Evolutionary conservation across 37 sponge, comb jelly and placozoan species (phyloP).

Genomic region (Oopsacas minuta): DNA sequence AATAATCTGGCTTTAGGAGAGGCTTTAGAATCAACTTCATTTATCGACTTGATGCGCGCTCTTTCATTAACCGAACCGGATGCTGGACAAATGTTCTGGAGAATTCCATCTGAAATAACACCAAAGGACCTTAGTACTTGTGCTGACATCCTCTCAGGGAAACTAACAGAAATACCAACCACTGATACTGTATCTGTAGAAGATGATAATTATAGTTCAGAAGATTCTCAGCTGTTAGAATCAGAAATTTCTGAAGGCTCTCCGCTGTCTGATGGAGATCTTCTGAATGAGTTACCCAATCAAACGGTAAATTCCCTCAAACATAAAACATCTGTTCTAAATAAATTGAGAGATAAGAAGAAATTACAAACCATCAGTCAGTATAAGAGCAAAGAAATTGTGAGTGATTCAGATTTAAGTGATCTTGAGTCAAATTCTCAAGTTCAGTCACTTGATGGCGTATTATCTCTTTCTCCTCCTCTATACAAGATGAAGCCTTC

Average conservation of each 20-base stretch:
- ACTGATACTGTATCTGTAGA: not conserved
- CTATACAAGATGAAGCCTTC: not conserved
- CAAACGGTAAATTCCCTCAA: not conserved
- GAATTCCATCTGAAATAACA: not conserved
- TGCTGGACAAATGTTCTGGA: conserved; percentile 5
- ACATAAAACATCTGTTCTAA: not conserved
- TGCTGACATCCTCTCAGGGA: not conserved
- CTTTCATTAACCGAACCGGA: not conserved
- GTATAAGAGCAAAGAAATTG: not conserved
- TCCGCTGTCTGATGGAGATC: not conserved
- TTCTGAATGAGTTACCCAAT: not conserved
- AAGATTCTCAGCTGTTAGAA: not conserved
- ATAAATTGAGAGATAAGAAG: not conserved
- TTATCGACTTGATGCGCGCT: not conserved
- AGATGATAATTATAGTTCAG: not conserved
- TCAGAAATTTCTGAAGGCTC: not conserved
- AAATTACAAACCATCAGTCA: not conserved
- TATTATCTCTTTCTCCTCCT: not conserved
- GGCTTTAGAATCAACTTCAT: not conserved
- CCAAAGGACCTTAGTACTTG: not conserved
- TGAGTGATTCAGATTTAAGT: not conserved
- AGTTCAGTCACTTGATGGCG: not conserved
- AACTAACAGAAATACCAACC: not conserved
- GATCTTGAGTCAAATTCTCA: not conserved
- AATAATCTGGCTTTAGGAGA: not conserved